A percentile compares a stretch with the other conserved stretches of the same genome.
phyloP scores from a whole-genome alignment of 2,888 invertebrate species.

The Parasteatoda lunata region DNA sequence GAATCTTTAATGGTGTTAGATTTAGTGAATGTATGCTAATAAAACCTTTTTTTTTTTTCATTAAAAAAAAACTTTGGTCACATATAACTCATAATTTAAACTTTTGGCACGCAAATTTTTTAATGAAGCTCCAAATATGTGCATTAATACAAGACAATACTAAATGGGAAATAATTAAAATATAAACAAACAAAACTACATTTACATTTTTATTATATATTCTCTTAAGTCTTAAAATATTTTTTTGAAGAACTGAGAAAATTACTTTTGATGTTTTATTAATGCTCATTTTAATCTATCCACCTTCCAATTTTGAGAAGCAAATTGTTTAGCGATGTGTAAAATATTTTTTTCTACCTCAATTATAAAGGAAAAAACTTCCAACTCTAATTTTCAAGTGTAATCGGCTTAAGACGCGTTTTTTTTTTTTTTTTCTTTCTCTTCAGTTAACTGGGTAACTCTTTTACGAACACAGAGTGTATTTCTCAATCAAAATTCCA shows the following conservation, averaged over 20 bases:
- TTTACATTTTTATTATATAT: conserved; percentile 36
- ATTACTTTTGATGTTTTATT: conserved; percentile 62
- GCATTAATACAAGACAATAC: conserved; percentile 10
- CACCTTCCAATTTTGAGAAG: conserved; percentile 8
- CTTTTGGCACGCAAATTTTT: conserved; percentile 50
- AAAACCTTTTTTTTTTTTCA: no score
- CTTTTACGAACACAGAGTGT: no score
- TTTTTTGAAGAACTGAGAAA: conserved; percentile 12
- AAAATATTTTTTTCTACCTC: conserved; percentile 9
- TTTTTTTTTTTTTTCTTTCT: conserved; percentile 6
- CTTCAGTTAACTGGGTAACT: background rate
- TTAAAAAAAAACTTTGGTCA: no score
- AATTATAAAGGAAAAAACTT: conserved; percentile 1
- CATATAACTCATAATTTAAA: conserved; percentile 28
- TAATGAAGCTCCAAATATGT: conserved; percentile 31
- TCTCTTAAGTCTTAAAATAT: background rate
- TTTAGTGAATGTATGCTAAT: no score
- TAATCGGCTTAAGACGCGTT: conserved; percentile 35
- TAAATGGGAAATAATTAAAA: background rate
- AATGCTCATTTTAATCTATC: conserved; percentile 59
- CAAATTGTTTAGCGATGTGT: conserved; percentile 30
- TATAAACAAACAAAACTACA: conserved; percentile 21
- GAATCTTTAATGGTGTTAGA: no score
- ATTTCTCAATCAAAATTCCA: no score
- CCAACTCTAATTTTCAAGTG: conserved; percentile 20